These are phyloP conservation scores for Leptothorax acervorum DNA, from an alignment of 2,888 invertebrate species.

Conservation along the genomic window DNA sequence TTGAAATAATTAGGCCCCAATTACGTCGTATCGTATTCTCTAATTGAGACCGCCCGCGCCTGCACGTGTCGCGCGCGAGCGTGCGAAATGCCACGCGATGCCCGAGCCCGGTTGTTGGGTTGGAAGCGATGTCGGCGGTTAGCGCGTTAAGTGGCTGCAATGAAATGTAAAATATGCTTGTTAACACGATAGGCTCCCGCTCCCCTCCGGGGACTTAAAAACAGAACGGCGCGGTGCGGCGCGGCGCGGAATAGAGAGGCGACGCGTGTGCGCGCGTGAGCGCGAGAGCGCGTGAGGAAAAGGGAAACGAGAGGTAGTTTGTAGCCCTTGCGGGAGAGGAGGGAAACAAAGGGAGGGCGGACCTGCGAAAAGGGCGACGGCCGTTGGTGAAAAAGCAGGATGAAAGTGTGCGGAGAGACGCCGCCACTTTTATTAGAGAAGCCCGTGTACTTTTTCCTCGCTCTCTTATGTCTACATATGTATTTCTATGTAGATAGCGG, in stretches of 20 bases:
- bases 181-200: constrained; percentile 74
- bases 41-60: constrained; percentile 50
- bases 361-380: constrained; percentile 38
- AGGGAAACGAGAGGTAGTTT: constrained; percentile 49
- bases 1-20: constrained; percentile 59
- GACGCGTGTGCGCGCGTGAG: neutral
- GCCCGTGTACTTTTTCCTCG: constrained; percentile 55
- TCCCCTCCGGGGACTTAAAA: constrained; percentile 47
- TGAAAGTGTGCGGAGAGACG: constrained; percentile 59
- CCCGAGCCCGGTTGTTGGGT: constrained; percentile 43
- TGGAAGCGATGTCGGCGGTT: constrained; percentile 71
- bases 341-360: constrained; percentile 13
- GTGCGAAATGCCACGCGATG: constrained; percentile 70
- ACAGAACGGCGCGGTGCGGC: constrained; percentile 11
- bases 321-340: constrained; percentile 37
- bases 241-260: constrained; percentile 35
- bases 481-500: constrained; percentile 27
- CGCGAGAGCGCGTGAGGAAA: neutral
- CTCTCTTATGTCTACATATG: constrained; percentile 32
- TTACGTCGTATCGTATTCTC: constrained; percentile 46
- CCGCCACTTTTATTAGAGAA: constrained; percentile 70
- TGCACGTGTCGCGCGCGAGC: constrained; percentile 56
- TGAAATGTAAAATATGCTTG: constrained; percentile 84
- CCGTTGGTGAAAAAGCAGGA: constrained; percentile 35
- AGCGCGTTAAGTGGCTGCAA: constrained; percentile 81